A percentile compares a stretch with the other conserved stretches of the same genome.
phyloP scores from a whole-genome alignment of 37 sponge, comb jelly and placozoan genomes.

The Tethya wilhelma region DNA sequence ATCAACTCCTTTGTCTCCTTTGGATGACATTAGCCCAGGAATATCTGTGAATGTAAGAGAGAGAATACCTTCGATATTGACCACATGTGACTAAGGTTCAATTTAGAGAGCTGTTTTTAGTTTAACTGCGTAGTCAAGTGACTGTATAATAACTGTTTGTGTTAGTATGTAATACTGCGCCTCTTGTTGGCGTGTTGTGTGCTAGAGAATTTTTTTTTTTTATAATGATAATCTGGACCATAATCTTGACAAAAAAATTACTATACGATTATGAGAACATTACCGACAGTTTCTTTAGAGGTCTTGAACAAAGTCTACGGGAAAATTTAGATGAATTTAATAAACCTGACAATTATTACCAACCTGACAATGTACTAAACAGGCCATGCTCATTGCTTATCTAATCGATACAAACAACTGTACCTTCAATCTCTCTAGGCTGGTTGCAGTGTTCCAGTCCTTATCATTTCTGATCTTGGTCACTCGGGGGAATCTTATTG shows the following conservation, averaged over 20 bases:
- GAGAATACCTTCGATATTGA: not conserved
- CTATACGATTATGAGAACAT: not conserved
- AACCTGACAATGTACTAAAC: not conserved
- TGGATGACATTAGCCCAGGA: conserved; percentile 22
- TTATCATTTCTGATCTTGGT: conserved; percentile 97
- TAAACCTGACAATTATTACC: not conserved
- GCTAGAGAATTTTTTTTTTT: too few species aligned
- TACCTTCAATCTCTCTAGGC: conserved; percentile 88
- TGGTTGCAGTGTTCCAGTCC: conserved; percentile 94
- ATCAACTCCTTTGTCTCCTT: not conserved
- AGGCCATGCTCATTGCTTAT: not conserved
- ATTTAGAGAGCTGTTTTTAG: too few species aligned
- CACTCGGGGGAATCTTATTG: conserved; percentile 96
- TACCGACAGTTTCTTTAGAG: conserved; percentile 64
- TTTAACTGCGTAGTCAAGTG: too few species aligned
- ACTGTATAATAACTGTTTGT: too few species aligned
- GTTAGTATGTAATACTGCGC: too few species aligned
- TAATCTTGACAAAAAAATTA: not conserved
- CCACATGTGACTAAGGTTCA: too few species aligned
- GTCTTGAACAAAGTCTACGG: conserved; percentile 55
- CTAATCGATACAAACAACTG: not conserved
- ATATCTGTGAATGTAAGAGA: conserved; percentile 24
- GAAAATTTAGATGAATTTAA: not conserved
- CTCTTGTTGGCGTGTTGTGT: too few species aligned
- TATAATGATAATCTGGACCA: too few species aligned